Evolutionary conservation across 1,140 invertebrate genomes (phyloP).

Genomic region (Eulimnadia texana): DNA sequence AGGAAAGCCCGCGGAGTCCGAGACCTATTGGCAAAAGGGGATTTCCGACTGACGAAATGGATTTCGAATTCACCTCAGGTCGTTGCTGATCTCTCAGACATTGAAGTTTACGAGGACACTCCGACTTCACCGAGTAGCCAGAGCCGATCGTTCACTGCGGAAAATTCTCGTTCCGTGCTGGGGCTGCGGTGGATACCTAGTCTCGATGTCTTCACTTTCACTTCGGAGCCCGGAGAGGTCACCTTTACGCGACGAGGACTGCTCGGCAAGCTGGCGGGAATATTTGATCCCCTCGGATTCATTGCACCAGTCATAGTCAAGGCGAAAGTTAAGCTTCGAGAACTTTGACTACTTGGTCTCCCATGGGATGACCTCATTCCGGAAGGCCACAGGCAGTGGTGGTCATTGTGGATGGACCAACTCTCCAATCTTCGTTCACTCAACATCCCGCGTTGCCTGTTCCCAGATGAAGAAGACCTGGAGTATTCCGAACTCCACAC

Average conservation of each 20-base stretch:
- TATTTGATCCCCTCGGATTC: background rate
- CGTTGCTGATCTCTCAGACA: constrained; percentile 1
- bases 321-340: constrained; percentile 8
- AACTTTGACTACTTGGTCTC: constrained; percentile 8
- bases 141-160: too few relatives aligned
- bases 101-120: constrained; percentile 14
- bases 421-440: background rate
- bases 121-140: constrained; percentile 13
- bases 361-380: constrained; percentile 13
- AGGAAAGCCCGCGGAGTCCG: too few relatives aligned
- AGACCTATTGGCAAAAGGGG: too few relatives aligned
- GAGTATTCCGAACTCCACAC: constrained; percentile 20
- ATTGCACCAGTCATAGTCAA: background rate
- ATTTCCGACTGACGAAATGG: too few relatives aligned
- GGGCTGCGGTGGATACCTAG: too few relatives aligned
- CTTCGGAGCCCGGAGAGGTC: background rate
- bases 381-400: constrained; percentile 15
- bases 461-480: background rate
- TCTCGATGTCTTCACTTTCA: constrained; percentile 12
- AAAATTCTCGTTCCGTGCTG: background rate
- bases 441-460: constrained; percentile 18
- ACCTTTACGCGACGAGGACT: constrained; percentile 1
- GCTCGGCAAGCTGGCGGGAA: background rate
- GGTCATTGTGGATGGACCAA: constrained; percentile 17
- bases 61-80: background rate